Conservation (phyloP, 2,113 vertebrate species). For the Andinoacara biseriatus region DNA sequence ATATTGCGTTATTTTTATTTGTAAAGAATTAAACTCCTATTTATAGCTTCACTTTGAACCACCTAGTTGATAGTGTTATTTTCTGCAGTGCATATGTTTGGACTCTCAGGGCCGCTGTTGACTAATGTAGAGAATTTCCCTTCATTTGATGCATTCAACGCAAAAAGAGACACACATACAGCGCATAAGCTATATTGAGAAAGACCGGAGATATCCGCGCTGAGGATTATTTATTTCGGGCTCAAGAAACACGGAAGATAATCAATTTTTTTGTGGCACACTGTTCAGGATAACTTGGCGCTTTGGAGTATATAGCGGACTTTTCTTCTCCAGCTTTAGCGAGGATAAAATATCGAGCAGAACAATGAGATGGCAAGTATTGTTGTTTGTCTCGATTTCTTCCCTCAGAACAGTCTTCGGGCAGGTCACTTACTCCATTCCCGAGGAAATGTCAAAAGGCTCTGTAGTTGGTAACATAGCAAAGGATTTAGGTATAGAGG, state of each 20-base stretch:
- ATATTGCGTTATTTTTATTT: not conserved
- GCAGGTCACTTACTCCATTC: slow-evolving; percentile 50
- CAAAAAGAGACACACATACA: slow-evolving; percentile 31
- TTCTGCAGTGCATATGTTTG: slow-evolving; percentile 42
- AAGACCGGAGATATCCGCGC: not conserved
- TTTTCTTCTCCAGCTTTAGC: not conserved
- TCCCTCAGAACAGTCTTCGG: slow-evolving; percentile 1
- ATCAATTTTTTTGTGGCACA: not conserved
- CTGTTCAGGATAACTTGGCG: not conserved
- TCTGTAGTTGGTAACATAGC: slow-evolving; percentile 57
- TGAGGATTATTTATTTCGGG: not conserved
- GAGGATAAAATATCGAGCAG: not conserved
- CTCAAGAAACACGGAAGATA: not conserved
- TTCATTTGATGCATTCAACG: not conserved
- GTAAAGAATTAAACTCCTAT: not conserved
- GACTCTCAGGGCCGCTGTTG: slow-evolving; percentile 68
- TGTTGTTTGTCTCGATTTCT: slow-evolving; percentile 25
- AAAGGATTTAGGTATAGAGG: slow-evolving; percentile 74
- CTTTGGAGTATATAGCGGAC: not conserved
- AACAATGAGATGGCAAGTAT: slow-evolving; percentile 51
- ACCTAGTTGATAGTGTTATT: not conserved
- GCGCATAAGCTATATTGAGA: not conserved
- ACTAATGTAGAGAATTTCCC: not conserved
- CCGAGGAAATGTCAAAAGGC: slow-evolving; percentile 35
- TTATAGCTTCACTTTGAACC: not conserved